Evolutionary conservation across 2,797 vertebrate genomes (phyloP), one percentile per base, ranked within the genome.

Genomic region (Danio aesculapii): DNA sequence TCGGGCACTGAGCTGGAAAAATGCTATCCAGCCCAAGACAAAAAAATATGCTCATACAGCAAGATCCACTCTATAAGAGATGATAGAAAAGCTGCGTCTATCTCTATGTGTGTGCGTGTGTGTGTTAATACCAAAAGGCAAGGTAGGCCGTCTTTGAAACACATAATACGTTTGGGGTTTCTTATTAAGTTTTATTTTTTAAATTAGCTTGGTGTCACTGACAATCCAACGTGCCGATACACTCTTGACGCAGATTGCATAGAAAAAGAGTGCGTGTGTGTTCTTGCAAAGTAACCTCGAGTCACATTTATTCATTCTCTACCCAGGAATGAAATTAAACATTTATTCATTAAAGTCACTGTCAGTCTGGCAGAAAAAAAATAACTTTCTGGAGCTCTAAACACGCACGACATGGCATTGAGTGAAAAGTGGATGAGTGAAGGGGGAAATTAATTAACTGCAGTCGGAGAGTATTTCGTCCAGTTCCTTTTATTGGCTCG

Each of bases 331-430:
- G 57, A 71, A 79, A 70, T 70, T 63, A 78, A 71, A 79, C 77
- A 79, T 52, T 79, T 79, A 70, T 78, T 78, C 53, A 78, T 78
- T 78, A 61, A 78, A 68, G 76, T 70, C 55, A 59, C 66, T 70
- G 66, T 78, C 76, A 78, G 76, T 78, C 66, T 78, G 55, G 53
- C 66, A 41, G 66, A 70, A 78, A 78, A n/a, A 78, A 78, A 67
- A 68, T 77, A 52, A 59, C 66, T 70, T 78, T 78, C 76, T 78
- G 64, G 66, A 59, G 76, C 76, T 59, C 64, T 59, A 69, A 68
- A 78, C 64, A 59, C 5, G 3, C 43, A 16, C 46, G 21, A 21
- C 19, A 5, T 44, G 62, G 53, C 47, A 69, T 61, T 78, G 53
- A 59, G 69, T 17, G 55, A 59, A 78, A 69, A 59, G 21, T 50